phyloP scores from a whole-genome alignment of 2,888 invertebrate species.

The Agrypnus murinus region DNA sequence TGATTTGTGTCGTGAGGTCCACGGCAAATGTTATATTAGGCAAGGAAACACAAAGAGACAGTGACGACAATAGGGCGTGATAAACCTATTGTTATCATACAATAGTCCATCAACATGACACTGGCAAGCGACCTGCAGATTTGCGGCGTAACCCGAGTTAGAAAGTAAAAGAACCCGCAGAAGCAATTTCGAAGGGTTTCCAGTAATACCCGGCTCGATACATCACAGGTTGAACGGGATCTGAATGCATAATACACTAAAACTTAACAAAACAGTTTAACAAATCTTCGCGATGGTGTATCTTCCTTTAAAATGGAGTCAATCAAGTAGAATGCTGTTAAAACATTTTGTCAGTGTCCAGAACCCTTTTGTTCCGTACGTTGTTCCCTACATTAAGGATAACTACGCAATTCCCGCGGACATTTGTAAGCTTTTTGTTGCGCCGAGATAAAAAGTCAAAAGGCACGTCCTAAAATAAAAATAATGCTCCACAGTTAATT shows the following conservation, averaged over 20 bases:
- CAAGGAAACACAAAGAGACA: slow-evolving; percentile 64
- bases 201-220: slow-evolving; percentile 17
- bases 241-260: slow-evolving; percentile 9
- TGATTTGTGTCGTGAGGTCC: slow-evolving; percentile 64
- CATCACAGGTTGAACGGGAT: slow-evolving; percentile 5
- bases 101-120: slow-evolving; percentile 70
- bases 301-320: slow-evolving; percentile 31
- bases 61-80: slow-evolving; percentile 67
- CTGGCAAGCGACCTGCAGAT: slow-evolving; percentile 62
- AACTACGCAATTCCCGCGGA: slow-evolving; percentile 49
- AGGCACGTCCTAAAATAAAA: slow-evolving; percentile 57
- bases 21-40: slow-evolving; percentile 62
- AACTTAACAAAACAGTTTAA: slow-evolving; percentile 34
- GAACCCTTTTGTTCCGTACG: slow-evolving; percentile 42
- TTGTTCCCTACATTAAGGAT: slow-evolving; percentile 45
- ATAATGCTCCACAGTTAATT: slow-evolving; percentile 68
- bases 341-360: slow-evolving; percentile 41
- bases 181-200: slow-evolving; percentile 18
- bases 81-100: slow-evolving; percentile 69
- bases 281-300: slow-evolving; percentile 22
- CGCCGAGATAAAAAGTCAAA: slow-evolving; percentile 48
- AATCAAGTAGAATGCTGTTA: slow-evolving; percentile 39
- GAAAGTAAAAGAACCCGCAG: slow-evolving; percentile 23
- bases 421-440: slow-evolving; percentile 50
- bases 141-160: slow-evolving; percentile 39